These are phyloP conservation scores for Drosophila birchii DNA, from an alignment of 2,888 invertebrate species.

Conservation along the genomic window DNA sequence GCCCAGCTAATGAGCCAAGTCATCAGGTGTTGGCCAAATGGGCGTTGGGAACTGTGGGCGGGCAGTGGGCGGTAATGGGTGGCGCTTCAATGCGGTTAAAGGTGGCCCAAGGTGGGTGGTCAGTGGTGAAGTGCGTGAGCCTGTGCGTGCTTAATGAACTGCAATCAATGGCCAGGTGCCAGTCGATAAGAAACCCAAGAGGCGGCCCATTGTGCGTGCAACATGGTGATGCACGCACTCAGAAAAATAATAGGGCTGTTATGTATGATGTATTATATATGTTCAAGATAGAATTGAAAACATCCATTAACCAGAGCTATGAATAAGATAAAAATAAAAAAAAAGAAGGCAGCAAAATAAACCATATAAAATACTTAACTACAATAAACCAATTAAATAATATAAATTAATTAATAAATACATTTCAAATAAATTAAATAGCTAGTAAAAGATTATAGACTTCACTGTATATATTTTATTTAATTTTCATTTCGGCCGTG, in stretches of 20 bases:
- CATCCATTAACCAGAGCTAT: background rate
- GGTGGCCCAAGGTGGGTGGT: background rate
- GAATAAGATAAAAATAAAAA: background rate
- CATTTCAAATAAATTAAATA: too few relatives aligned
- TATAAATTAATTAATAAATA: too few relatives aligned
- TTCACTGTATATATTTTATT: conserved; percentile 1
- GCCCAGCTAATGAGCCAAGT: conserved; percentile 65
- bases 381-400: too few relatives aligned
- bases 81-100: conserved; percentile 3
- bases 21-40: conserved; percentile 54
- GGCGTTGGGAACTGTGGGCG: conserved; percentile 11
- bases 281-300: background rate
- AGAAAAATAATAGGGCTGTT: background rate
- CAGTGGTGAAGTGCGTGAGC: conserved; percentile 50
- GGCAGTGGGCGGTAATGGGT: conserved; percentile 4
- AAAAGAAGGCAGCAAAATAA: background rate
- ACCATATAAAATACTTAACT: background rate
- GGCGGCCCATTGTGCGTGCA: conserved; percentile 73
- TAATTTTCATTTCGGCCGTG: background rate
- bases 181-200: conserved; percentile 72
- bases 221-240: conserved; percentile 58
- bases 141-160: conserved; percentile 77
- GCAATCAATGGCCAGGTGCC: conserved; percentile 71
- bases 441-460: background rate
- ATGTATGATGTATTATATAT: too few relatives aligned